Evolutionary conservation across 2,113 vertebrate species (phyloP), one percentile per base, ranked within the genome.

Genomic region (Chunga burmeisteri): DNA sequence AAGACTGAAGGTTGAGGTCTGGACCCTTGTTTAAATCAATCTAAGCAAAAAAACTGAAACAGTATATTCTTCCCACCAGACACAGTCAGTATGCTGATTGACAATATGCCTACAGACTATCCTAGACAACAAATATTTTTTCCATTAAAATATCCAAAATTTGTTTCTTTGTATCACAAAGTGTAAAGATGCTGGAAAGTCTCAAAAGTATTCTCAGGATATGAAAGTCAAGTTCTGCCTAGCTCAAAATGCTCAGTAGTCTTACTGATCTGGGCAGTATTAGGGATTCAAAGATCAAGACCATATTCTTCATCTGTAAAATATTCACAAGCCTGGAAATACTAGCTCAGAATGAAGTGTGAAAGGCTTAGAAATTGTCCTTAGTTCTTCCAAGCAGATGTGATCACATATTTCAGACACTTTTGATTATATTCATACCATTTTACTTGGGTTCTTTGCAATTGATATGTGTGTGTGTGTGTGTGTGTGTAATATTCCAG

Each of bases 381-480:
- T 73, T 40, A 46, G 15, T 11, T 83, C 25, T 58, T 80, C 23
- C 42, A 68, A 63, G 36, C 5, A 58, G 27, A 73, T 58, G 36
- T 42, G 53, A 55, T 63, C 25, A 68, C 12, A n/a, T 19, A 52
- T 56, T 83, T 50, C 73, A 74, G 61, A 65, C 44, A 27, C 29
- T 47, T 65, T 49, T 44, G 14, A 30, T 58, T 52, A 17, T 36
- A 65, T 65, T 65, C 65, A 13, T 59, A 36, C 29, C 32, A 12
- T 17, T 65, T 77, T 59, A 77, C 34, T 42, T 59, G 14, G 6
- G 2, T 42, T 65, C 50, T 71, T 81, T 65, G 29, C 29, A 81
- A 16, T 15, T 49, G 22, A 34, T 29, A 46, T 4, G 6, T 52
- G 29, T 46, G 0, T 4, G 2, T 29, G 5, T 12, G 23, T 21